These are phyloP conservation scores for Pipistrellus pygmaeus DNA, from an alignment of 2,797 vertebrate species.

Conservation along the genomic window DNA sequence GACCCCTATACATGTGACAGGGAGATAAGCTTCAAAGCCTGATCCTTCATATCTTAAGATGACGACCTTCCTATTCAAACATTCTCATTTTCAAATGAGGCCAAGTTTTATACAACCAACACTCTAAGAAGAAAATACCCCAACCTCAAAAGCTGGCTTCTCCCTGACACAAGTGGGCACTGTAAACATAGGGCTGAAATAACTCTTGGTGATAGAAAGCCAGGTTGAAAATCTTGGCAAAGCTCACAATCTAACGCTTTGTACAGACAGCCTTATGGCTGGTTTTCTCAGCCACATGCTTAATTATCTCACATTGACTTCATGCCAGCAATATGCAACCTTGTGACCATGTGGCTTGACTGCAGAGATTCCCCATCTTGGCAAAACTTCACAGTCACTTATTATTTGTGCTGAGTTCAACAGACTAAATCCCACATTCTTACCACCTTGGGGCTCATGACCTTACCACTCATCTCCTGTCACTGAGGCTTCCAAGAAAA, in stretches of 20 bases:
- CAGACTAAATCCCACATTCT: conserved; percentile 44
- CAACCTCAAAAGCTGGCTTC: background rate
- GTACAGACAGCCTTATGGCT: background rate
- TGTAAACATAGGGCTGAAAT: conserved; percentile 27
- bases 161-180: background rate
- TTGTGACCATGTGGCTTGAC: conserved; percentile 65
- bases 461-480: background rate
- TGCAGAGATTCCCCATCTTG: conserved; percentile 52
- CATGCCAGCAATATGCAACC: conserved; percentile 54
- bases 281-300: conserved; percentile 42
- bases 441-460: conserved; percentile 6
- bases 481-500: conserved; percentile 32
- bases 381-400: conserved; percentile 76
- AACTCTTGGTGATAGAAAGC: background rate
- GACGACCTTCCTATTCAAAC: conserved; percentile 21
- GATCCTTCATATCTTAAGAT: background rate
- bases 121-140: background rate
- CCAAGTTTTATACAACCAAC: background rate
- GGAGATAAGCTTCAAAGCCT: conserved; percentile 76
- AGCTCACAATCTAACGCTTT: conserved; percentile 1
- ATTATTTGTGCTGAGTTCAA: conserved; percentile 4
- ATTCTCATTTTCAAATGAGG: background rate
- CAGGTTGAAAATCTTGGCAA: conserved; percentile 64
- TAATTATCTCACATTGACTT: conserved; percentile 60
- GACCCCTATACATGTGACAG: conserved; percentile 35